Evolutionary conservation across 2,797 vertebrate species (phyloP).

Genomic region (Sebastolobus altivelis): DNA sequence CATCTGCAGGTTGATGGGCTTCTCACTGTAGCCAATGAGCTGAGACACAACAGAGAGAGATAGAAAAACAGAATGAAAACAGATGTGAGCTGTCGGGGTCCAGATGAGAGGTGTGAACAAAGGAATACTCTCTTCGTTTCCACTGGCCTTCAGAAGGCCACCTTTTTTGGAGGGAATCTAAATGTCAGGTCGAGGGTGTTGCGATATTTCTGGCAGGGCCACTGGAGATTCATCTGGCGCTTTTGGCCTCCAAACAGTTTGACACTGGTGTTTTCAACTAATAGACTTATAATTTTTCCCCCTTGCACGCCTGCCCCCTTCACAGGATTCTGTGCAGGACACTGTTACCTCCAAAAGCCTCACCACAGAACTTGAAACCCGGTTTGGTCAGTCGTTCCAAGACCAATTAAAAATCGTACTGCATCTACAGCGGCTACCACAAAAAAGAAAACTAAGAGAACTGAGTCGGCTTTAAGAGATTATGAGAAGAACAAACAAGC

Average conservation of each 20-base stretch:
- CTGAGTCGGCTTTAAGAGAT: slow-evolving; percentile 4
- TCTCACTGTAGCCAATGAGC: slow-evolving; percentile 96
- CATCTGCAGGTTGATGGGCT: slow-evolving; percentile 97
- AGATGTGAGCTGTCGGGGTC: slow-evolving; percentile 60
- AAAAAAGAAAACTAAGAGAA: background rate
- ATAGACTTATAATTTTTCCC: slow-evolving; percentile 67
- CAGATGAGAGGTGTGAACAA: slow-evolving; percentile 63
- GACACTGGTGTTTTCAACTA: slow-evolving; percentile 60
- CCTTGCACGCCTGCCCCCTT: slow-evolving; percentile 7
- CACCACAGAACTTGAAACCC: slow-evolving; percentile 36
- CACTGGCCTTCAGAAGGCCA: slow-evolving; percentile 49
- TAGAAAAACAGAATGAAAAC: slow-evolving; percentile 58
- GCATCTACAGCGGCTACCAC: background rate
- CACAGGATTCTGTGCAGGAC: slow-evolving; percentile 33
- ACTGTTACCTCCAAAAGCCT: slow-evolving; percentile 34
- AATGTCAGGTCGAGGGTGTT: slow-evolving; percentile 70
- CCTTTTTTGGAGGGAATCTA: slow-evolving; percentile 62
- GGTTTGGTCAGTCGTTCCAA: slow-evolving; percentile 30
- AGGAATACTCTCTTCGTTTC: slow-evolving; percentile 61
- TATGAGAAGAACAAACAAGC: background rate
- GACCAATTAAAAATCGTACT: slow-evolving; percentile 9
- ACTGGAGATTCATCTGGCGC: slow-evolving; percentile 68
- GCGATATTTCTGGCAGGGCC: slow-evolving; percentile 68
- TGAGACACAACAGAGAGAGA: slow-evolving; percentile 76
- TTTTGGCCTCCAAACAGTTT: slow-evolving; percentile 60